Conservation (phyloP, 1,140 invertebrate genomes). For the Drosophila lacertosa region DNA sequence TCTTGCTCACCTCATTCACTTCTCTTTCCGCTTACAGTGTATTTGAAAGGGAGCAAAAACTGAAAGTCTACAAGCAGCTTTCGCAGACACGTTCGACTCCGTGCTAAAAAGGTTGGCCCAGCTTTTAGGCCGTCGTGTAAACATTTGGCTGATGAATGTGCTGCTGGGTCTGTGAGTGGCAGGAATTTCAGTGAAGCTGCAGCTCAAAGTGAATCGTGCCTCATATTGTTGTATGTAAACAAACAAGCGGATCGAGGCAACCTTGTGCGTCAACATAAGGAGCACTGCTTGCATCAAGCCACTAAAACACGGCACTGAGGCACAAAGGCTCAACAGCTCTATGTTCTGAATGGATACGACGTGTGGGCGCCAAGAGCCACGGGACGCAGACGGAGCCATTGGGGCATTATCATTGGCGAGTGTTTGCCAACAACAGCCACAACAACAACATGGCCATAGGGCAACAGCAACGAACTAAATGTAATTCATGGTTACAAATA, state of each 20-base stretch:
- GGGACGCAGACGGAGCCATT: conserved; percentile 39
- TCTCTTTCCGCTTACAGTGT: conserved; percentile 41
- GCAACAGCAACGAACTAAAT: conserved; percentile 61
- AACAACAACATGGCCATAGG: conserved; percentile 72
- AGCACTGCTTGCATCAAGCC: background rate
- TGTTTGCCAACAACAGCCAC: conserved; percentile 52
- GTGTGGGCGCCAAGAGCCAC: conserved; percentile 36
- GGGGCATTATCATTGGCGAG: conserved; percentile 27
- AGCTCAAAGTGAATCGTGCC: conserved; percentile 35
- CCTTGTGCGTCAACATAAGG: background rate
- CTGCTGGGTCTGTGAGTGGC: conserved; percentile 19
- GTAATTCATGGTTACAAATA: conserved; percentile 69
- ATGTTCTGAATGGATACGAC: conserved; percentile 65
- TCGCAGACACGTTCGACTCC: conserved; percentile 25
- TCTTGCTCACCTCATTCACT: background rate
- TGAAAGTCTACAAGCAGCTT: conserved; percentile 15
- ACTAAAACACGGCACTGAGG: conserved; percentile 4
- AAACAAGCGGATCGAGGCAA: conserved; percentile 8
- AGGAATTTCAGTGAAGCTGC: conserved; percentile 28
- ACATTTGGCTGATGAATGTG: conserved; percentile 43
- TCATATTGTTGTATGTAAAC: conserved; percentile 35
- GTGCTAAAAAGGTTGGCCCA: conserved; percentile 6
- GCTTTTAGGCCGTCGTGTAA: conserved; percentile 39
- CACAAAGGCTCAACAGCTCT: conserved; percentile 14
- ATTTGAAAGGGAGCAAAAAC: conserved; percentile 6